Conservation (phyloP, 2,113 vertebrate species). For the Dipodomys merriami region DNA sequence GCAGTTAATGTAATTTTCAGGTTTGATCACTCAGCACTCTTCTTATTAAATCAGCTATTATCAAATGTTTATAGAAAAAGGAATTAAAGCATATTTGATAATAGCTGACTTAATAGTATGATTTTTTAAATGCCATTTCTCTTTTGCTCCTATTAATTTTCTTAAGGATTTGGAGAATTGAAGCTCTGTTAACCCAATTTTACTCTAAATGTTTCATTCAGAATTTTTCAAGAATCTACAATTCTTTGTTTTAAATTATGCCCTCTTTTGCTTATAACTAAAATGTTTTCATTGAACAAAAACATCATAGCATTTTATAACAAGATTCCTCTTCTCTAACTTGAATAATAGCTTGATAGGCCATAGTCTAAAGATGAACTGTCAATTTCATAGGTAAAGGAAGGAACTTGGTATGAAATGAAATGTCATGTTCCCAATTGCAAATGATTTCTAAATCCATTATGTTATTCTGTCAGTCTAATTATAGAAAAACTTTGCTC, state of each 20-base stretch:
- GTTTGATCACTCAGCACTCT: not conserved
- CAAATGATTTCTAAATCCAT: not conserved
- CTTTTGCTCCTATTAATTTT: too few relatives aligned
- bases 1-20: not conserved
- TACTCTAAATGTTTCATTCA: not conserved
- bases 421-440: not conserved
- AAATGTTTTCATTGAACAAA: not conserved
- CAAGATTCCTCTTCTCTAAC: not conserved
- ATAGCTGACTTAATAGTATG: too few relatives aligned
- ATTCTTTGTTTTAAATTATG: not conserved
- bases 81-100: not conserved
- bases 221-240: not conserved
- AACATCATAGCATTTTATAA: not conserved
- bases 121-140: too few relatives aligned
- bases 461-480: not conserved
- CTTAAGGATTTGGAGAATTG: not conserved
- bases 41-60: not conserved
- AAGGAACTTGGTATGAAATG: not conserved
- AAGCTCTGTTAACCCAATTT: not conserved
- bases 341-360: not conserved
- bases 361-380: not conserved
- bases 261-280: not conserved
- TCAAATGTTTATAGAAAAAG: not conserved
- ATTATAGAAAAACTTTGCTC: not conserved
- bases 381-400: constrained; percentile 36